Evolutionary conservation across 2,888 invertebrate species (phyloP), one percentile per base, ranked within the genome.

Genomic region (Clostera curtula): DNA sequence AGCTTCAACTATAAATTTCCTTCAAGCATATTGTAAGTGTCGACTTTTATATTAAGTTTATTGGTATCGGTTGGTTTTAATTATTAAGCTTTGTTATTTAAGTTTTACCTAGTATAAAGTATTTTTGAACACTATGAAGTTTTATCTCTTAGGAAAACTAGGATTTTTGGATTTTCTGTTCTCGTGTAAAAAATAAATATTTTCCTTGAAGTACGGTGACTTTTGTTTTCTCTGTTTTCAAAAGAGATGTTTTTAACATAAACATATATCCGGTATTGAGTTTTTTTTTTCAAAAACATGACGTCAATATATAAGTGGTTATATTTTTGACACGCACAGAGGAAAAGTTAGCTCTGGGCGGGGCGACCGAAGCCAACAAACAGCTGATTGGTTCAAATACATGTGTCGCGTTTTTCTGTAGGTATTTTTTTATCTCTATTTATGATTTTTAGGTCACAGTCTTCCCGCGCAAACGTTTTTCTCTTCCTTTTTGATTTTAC

Each of bases 311-410:
- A 54, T 64, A 55, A 58, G 62, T 60, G 51, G 63, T 60, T 55
- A 56, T 66, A 65, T 72, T 79, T 76, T 76, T 71, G 64, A 64
- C 61, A 69, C 64, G 68, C 61, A 64, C 66, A 72, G 64, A 46
- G 73, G 67, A 76, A 76, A 77, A 77, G 68, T 70, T 62, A 56
- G 54, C 56, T 48, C 56, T 59, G 77, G 77, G 82, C 77, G 79
- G 76, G 69, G 76, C 79, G 63, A 54, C 40, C 59, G 55, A 42
- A 38, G 51, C 59, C 59, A 56, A 66, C 74, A 58, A 75, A 68
- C 77, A 75, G 74, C 76, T 75, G 77, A 82, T 82, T 82, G 82
- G 82, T 65, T 68, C 68, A 48, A 51, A 57, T 63, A 68, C 67
- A 65, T 73, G 73, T 72, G 77, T 72, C 68, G 65, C 67, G 62